Conservation (phyloP, 2,113 vertebrate genomes). For the human (Homo sapiens) region GRCh38 chr4:63807001-63807500, state of each 20-base stretch:
- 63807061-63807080: no score
- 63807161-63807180: no score
- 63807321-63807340: background rate
- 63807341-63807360: background rate
- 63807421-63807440: background rate
- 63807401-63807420: background rate
- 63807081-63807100: no score
- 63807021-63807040: background rate
- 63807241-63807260: background rate
- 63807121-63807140: no score
- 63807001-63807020: background rate
- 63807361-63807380: background rate
- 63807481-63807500: background rate
- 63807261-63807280: background rate
- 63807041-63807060: background rate
- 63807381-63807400: background rate
- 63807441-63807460: background rate
- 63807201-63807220: no score
- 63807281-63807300: no score
- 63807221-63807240: background rate
- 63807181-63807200: no score
- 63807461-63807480: background rate
- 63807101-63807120: no score
- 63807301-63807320: background rate
- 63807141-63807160: no score